Evolutionary conservation across 2,888 invertebrate species (phyloP).

Genomic region (Empis livida): DNA sequence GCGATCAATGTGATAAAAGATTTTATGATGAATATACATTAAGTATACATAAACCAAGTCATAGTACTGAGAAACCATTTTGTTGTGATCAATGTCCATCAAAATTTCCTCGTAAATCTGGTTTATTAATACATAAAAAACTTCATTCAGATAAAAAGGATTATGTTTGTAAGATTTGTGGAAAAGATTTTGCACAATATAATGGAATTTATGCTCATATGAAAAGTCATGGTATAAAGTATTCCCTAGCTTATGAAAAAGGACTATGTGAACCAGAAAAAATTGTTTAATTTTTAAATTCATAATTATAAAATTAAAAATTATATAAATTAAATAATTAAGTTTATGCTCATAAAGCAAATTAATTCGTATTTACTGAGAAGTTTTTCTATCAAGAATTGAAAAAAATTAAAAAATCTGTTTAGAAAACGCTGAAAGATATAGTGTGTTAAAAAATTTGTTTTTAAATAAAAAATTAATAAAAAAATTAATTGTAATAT

Average conservation of each 20-base stretch:
- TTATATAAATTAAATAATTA: too few relatives aligned
- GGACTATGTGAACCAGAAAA: not conserved
- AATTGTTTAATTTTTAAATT: too few relatives aligned
- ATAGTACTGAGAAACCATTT: constrained; percentile 7
- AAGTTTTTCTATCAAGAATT: too few relatives aligned
- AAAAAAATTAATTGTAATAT: too few relatives aligned
- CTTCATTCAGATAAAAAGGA: constrained; percentile 8
- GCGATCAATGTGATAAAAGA: constrained; percentile 5
- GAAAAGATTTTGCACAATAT: constrained; percentile 8
- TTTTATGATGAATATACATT: constrained; percentile 5
- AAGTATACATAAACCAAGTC: constrained; percentile 5
- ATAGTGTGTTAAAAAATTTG: too few relatives aligned
- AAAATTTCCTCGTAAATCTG: constrained; percentile 6
- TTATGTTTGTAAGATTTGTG: constrained; percentile 16
- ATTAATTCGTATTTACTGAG: too few relatives aligned
- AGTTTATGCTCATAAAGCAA: too few relatives aligned
- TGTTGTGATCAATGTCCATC: constrained; percentile 6
- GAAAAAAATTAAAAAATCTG: too few relatives aligned
- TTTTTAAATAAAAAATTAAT: too few relatives aligned
- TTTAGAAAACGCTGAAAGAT: too few relatives aligned
- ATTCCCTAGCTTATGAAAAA: not conserved
- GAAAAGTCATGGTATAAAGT: constrained; percentile 5
- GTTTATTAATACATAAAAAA: constrained; percentile 4
- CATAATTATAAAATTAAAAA: too few relatives aligned
- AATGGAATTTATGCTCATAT: constrained; percentile 13